phyloP scores from a whole-genome alignment of 2,888 invertebrate species.

The Spicauda simplicius region DNA sequence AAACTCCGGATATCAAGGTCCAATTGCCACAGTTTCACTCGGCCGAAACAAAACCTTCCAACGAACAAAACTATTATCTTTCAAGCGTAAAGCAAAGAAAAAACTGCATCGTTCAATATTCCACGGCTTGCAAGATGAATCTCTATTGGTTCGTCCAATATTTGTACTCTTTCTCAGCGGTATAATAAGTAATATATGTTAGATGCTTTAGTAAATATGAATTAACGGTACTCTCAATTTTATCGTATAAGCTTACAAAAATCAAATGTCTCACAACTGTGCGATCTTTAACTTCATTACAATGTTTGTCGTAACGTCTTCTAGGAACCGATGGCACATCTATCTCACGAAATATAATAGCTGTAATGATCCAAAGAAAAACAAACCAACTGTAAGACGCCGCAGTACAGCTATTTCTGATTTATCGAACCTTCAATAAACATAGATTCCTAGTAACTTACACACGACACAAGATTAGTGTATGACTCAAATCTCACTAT shows the following conservation, averaged over 20 bases:
- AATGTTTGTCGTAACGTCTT: constrained; percentile 2
- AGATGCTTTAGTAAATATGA: not conserved
- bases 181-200: not conserved
- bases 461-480: constrained; percentile 37
- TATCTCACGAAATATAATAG: constrained; percentile 31
- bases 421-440: constrained; percentile 38
- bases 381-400: constrained; percentile 18
- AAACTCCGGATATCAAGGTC: constrained; percentile 82
- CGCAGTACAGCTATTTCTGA: constrained; percentile 24
- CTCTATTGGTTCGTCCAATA: constrained; percentile 9
- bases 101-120: constrained; percentile 40
- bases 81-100: constrained; percentile 50
- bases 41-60: constrained; percentile 67
- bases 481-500: constrained; percentile 38
- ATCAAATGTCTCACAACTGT: constrained; percentile 21
- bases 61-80: constrained; percentile 43
- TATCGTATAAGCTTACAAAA: not conserved
- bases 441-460: constrained; percentile 40
- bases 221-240: not conserved
- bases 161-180: constrained; percentile 4
- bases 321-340: constrained; percentile 19
- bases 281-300: constrained; percentile 33
- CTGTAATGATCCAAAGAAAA: constrained; percentile 26
- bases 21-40: constrained; percentile 78
- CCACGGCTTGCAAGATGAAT: constrained; percentile 15